Base-by-base conservation (phyloP, 2,113 vertebrate genomes). In the Ifrita kowaldi region DNA sequence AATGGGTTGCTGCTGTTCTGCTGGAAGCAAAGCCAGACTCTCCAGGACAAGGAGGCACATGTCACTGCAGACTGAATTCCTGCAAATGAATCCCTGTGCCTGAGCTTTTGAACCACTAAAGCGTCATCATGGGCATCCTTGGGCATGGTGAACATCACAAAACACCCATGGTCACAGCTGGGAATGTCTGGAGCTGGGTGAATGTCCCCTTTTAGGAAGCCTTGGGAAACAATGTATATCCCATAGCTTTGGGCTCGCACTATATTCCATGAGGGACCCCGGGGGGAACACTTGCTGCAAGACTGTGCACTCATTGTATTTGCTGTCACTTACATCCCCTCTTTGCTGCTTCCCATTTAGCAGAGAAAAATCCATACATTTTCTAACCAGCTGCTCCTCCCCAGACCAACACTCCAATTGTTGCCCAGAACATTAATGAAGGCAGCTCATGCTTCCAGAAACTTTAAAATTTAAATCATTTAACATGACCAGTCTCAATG, bases 271-370 rank as follows among this genome's bases (percentile, higher is more conserved):
- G 16, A 60, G 68, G 60, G 87, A 65, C 69, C 95, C 95, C 1
- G 17, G 16, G 94, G 95, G 93, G 84, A 87, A 68, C 73, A 44
- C 32, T 67, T 0, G 8, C 65, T 37, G 0, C 13, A 5, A 53
- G 77, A 96, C 96, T 96, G 92, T 97, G 89, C 1, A 0, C 62
- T 73, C 95, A 85, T 96, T 96, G 96, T 97, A 21, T 84, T 75
- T 90, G 41, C 67, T 71, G 67, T 30, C 56, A 55, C 84, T 87
- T 33, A 37, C 77, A 69, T 93, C 84, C 90, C 39, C 81, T 70
- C 87, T 65, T 56, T 52, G 62, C 94, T 53, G 13, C 90, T 94
- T 74, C 77, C 59, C 69, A 30, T 56, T 89, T 22, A 84, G 91
- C 87, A 84, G 22, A 95, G 90, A 93, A 85, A 94, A 96, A 82